Conservation (phyloP, 2,113 vertebrate species). For the Climacteris rufus region DNA sequence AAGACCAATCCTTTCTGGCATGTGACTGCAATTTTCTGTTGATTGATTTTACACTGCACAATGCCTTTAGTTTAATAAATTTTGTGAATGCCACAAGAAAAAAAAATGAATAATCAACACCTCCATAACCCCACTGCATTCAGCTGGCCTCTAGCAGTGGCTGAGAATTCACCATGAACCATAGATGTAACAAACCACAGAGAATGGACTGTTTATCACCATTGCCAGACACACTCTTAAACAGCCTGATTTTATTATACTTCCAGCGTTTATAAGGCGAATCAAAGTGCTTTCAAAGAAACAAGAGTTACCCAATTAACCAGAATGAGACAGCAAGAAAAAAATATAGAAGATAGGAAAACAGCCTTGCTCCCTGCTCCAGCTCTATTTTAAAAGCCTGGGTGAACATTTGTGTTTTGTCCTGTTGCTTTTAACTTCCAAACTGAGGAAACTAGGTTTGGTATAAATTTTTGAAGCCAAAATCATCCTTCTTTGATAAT, state of each 20-base stretch:
- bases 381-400: background rate
- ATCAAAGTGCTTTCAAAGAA: conserved; percentile 56
- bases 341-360: background rate
- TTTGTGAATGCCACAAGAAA: background rate
- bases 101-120: background rate
- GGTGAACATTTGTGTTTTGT: background rate
- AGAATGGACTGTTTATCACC: conserved; percentile 27
- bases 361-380: background rate
- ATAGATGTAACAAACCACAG: background rate
- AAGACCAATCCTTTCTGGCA: background rate
- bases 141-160: background rate
- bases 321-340: conserved; percentile 5
- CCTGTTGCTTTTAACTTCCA: background rate
- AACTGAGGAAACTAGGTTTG: background rate
- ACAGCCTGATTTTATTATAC: conserved; percentile 54
- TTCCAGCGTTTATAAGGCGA: conserved; percentile 21
- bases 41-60: background rate
- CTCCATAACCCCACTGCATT: background rate
- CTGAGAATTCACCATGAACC: background rate
- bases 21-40: background rate
- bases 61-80: background rate
- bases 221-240: conserved; percentile 54
- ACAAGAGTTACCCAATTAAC: conserved; percentile 34
- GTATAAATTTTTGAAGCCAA: background rate
- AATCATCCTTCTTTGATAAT: background rate